Base-by-base conservation (phyloP, 2,888 invertebrate genomes). In the Tholera decimalis region DNA sequence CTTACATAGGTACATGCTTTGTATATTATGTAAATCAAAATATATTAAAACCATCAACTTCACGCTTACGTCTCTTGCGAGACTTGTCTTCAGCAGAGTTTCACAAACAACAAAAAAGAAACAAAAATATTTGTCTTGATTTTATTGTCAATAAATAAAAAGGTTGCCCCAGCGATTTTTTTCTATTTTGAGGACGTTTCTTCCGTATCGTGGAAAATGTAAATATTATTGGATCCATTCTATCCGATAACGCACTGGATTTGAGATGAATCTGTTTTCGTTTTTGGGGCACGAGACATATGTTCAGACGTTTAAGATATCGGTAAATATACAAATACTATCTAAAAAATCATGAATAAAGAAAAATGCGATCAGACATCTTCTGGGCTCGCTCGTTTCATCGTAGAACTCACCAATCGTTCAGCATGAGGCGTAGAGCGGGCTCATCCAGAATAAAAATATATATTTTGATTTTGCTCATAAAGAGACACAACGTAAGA, bases 181-280 rank as follows among this genome's bases (percentile, higher is more conserved):
- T 82, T 82, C 61, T 69, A 71, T 77, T 77, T 64, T 54, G 49
- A 56, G 64, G 56, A 77, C 66, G 68, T 78, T 60, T 54, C 57
- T 54, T 54, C 51, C 9, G 53, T 66, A 72, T 55, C 63, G 51
- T 49, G 73, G 73, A 75, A 77, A 74, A 85, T 85, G 82, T 85
- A 84, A 82, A 87, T 87, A 86, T 83, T 82, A 80, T 83, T 78
- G 78, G 77, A 83, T 85, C 84, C 64, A 65, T 76, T 80, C 73
- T 75, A 72, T 73, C 69, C 62, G 66, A 77, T 64, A 69, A 69
- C 62, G 71, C 60, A 68, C 43, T 49, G 54, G 74, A 82, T 84
- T 82, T 71, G 22, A 53, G 47, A 26, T 26, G 37, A 79, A 79
- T 73, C 67, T 53, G 62, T 65, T 79, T 74, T 74, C n/a, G n/a